These are phyloP conservation scores for Rhysida immarginata DNA, from an alignment of 1,140 invertebrate species.

Conservation along the genomic window DNA sequence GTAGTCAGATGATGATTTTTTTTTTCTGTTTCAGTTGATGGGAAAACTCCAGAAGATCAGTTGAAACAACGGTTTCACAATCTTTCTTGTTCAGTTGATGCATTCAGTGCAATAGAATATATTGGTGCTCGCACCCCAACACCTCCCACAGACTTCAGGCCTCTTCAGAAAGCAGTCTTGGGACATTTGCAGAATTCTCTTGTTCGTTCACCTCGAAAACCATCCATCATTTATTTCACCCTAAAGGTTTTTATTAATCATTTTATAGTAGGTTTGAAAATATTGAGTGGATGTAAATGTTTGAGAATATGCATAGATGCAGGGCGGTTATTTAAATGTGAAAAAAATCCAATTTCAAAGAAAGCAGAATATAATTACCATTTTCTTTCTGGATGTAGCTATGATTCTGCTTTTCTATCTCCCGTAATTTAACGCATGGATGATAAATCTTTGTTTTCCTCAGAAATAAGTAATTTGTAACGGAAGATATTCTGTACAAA, in stretches of 20 bases:
- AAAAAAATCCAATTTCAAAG: no score
- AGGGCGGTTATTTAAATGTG: no score
- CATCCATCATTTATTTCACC: slow-evolving; percentile 46
- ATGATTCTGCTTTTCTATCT: no score
- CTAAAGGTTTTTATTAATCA: slow-evolving; percentile 42
- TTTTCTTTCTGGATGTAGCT: no score
- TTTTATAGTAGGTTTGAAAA: no score
- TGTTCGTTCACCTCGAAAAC: slow-evolving; percentile 47
- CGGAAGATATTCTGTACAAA: no score
- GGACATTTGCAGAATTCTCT: slow-evolving; percentile 47
- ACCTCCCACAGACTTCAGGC: slow-evolving; percentile 38
- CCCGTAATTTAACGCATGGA: no score
- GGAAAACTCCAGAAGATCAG: slow-evolving; percentile 47
- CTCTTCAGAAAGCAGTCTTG: slow-evolving; percentile 34
- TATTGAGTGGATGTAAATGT: no score
- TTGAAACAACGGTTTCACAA: slow-evolving; percentile 45
- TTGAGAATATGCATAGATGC: no score
- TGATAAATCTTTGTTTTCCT: no score
- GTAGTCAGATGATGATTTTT: background rate
- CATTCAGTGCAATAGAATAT: slow-evolving; percentile 57
- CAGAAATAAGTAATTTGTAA: no score
- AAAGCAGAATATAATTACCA: no score
- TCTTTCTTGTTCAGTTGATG: slow-evolving; percentile 45
- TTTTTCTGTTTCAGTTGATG: slow-evolving; percentile 29
- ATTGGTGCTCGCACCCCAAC: slow-evolving; percentile 42